These are phyloP conservation scores for Morinoia aosen DNA, from an alignment of 2,888 invertebrate species.

Conservation along the genomic window DNA sequence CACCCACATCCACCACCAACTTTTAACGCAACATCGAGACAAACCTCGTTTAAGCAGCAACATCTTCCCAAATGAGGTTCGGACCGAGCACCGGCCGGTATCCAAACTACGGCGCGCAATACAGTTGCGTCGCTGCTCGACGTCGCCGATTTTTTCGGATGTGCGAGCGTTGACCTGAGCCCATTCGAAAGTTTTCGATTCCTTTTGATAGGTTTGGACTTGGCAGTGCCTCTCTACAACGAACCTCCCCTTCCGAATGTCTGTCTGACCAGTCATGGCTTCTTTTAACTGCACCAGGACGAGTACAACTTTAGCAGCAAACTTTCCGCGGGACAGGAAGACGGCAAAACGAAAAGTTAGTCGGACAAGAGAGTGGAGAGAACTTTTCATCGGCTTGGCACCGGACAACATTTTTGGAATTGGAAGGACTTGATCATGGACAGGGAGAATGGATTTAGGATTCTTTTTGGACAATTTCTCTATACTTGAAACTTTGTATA, in stretches of 20 bases:
- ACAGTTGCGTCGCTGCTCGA: not conserved
- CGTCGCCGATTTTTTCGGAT: not conserved
- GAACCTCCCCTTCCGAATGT: conserved; percentile 21
- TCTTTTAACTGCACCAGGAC: conserved; percentile 23
- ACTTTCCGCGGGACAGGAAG: conserved; percentile 31
- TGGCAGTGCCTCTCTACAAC: not conserved
- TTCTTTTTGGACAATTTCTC: not conserved
- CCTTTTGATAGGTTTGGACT: conserved; percentile 6
- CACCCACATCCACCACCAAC: too few species aligned
- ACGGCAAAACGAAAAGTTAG: conserved; percentile 33
- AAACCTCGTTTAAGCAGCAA: too few species aligned
- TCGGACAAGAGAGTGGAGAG: conserved; percentile 20
- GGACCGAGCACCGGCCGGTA: not conserved
- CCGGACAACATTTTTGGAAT: conserved; percentile 3
- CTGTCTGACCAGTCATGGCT: conserved; percentile 55
- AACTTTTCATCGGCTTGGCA: conserved; percentile 27
- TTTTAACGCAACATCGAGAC: too few species aligned
- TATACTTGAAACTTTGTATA: not conserved
- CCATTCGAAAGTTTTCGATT: conserved; percentile 29
- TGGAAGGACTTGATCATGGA: not conserved
- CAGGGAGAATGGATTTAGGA: not conserved
- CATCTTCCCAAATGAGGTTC: too few species aligned
- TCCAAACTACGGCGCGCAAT: not conserved
- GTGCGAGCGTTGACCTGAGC: not conserved
- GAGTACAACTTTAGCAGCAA: not conserved